Percentiles rank a stretch among this genome's conserved stretches.
Evolutionary conservation across 2,797 vertebrate species (phyloP).

Genomic region (Remorina albescens): DNA sequence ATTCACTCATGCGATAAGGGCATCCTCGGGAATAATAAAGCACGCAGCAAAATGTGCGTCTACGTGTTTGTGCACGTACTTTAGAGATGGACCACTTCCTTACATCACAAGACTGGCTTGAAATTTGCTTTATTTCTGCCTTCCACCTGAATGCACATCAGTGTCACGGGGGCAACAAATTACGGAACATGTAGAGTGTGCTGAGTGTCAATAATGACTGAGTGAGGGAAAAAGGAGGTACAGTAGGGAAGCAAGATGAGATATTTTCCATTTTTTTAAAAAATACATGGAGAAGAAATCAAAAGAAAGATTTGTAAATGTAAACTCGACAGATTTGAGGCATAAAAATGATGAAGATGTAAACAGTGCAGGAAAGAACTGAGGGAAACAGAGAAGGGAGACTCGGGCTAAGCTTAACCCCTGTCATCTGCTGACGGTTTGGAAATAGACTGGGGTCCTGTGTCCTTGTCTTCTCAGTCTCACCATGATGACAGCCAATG

Average conservation of each 20-base stretch:
- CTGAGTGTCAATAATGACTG: conserved; percentile 48
- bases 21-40: conserved; percentile 20
- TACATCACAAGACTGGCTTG: conserved; percentile 57
- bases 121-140: conserved; percentile 68
- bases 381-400: conserved; percentile 23
- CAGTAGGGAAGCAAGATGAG: conserved; percentile 10
- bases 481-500: conserved; percentile 38
- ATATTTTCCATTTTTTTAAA: no score
- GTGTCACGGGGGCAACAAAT: conserved; percentile 62
- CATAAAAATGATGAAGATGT: conserved; percentile 20
- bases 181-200: conserved; percentile 39
- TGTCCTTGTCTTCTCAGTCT: conserved; percentile 59
- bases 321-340: conserved; percentile 5
- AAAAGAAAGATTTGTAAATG: conserved; percentile 23
- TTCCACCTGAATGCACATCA: conserved; percentile 61
- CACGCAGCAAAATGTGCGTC: not conserved
- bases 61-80: conserved; percentile 17
- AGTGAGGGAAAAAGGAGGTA: conserved; percentile 9
- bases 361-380: conserved; percentile 3
- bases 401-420: conserved; percentile 26
- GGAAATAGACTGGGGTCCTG: conserved; percentile 48
- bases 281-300: conserved; percentile 16
- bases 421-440: conserved; percentile 61
- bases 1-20: conserved; percentile 32
- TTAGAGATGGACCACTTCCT: conserved; percentile 27